Evolutionary conservation across 2,888 invertebrate genomes (phyloP).

Genomic region (Caenorhabditis zanzibari): DNA sequence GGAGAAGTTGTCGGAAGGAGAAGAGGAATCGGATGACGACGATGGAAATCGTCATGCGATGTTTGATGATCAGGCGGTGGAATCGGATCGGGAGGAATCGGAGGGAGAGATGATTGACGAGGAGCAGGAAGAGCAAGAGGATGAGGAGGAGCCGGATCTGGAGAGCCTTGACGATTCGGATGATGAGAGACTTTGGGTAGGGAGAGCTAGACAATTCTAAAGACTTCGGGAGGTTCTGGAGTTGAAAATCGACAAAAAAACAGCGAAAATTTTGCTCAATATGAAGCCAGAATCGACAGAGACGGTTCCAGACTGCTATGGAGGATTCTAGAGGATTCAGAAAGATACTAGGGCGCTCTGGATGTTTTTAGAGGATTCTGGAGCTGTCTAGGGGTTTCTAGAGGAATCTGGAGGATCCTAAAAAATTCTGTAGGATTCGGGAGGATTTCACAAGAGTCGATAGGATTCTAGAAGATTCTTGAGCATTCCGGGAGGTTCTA

Average conservation of each 20-base stretch:
- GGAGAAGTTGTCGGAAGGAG: constrained; percentile 39
- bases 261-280: too few species aligned
- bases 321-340: too few species aligned
- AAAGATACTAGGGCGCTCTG: too few species aligned
- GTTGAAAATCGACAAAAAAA: not conserved
- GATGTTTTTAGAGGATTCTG: too few species aligned
- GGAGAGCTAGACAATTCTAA: not conserved
- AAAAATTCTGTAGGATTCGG: too few species aligned
- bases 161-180: constrained; percentile 43
- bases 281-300: too few species aligned
- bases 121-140: constrained; percentile 40
- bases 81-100: constrained; percentile 22
- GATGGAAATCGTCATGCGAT: constrained; percentile 13
- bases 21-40: constrained; percentile 29
- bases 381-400: too few species aligned
- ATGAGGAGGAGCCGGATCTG: constrained; percentile 27
- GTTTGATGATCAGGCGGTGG: constrained; percentile 38
- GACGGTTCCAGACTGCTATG: too few species aligned
- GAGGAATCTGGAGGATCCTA: too few species aligned
- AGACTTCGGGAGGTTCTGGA: not conserved
- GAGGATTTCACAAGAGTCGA: too few species aligned
- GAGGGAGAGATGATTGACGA: constrained; percentile 10
- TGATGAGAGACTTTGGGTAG: constrained; percentile 54
- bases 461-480: too few species aligned
- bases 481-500: too few species aligned